Conservation (phyloP, 2,113 vertebrate genomes). For the Junco hyemalis region DNA sequence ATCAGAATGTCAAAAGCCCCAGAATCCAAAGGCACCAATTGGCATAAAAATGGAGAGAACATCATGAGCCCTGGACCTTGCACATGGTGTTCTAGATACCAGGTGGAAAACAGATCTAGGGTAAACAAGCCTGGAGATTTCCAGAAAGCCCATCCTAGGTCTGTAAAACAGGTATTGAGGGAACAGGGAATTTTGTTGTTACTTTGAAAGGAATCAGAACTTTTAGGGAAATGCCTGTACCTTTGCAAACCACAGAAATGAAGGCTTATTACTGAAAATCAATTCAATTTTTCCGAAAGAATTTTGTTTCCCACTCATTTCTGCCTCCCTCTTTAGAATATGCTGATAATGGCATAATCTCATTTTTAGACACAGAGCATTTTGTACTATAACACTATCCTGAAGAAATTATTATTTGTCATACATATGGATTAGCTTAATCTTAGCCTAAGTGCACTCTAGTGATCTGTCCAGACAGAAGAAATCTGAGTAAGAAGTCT, state of each 20-base stretch:
- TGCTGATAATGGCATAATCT: neutral
- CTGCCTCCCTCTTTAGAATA: neutral
- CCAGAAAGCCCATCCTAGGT: neutral
- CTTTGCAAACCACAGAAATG: neutral
- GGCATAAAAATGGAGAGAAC: neutral
- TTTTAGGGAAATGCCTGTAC: neutral
- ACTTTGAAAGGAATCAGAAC: neutral
- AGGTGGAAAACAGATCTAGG: neutral
- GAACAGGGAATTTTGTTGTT: neutral
- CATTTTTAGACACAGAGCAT: neutral
- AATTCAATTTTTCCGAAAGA: neutral
- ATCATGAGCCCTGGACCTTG: neutral
- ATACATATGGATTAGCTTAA: neutral
- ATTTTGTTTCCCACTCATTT: neutral
- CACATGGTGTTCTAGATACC: neutral
- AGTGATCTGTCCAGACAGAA: neutral
- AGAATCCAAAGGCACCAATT: neutral
- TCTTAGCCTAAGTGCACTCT: neutral
- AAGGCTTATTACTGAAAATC: neutral
- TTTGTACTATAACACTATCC: neutral
- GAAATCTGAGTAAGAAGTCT: neutral
- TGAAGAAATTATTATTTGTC: neutral
- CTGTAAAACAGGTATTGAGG: neutral
- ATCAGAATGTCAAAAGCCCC: neutral
- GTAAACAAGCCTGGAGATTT: neutral